Evolutionary conservation across 2,797 vertebrate species (phyloP).

Genomic region (Neosalanx taihuensis): DNA sequence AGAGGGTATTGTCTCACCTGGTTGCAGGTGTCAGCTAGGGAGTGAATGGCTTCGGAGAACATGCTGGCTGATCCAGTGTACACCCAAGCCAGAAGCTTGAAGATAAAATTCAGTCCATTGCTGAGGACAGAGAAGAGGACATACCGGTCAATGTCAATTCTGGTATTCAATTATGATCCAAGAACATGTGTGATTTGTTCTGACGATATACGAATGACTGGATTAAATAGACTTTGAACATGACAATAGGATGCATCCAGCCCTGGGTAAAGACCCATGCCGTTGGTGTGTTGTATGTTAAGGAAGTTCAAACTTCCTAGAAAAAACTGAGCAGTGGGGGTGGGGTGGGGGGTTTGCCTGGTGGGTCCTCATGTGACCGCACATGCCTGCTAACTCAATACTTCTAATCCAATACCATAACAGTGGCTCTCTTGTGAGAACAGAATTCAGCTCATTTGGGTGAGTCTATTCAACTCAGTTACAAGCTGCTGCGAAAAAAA

Average conservation of each 20-base stretch:
- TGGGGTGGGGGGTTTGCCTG: not conserved
- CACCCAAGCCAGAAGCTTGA: slow-evolving; percentile 98
- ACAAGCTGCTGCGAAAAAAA: too few relatives aligned
- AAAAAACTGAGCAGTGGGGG: not conserved
- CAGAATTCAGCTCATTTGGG: not conserved
- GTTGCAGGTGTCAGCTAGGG: slow-evolving; percentile 96
- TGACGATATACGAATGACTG: not conserved
- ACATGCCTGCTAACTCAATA: slow-evolving; percentile 67
- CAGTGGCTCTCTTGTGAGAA: slow-evolving; percentile 45
- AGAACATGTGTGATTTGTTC: too few relatives aligned
- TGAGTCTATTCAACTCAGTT: too few relatives aligned
- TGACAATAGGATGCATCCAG: not conserved
- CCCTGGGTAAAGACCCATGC: not conserved
- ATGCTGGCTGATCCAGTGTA: slow-evolving; percentile 98
- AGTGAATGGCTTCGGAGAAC: slow-evolving; percentile 99
- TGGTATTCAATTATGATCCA: not conserved
- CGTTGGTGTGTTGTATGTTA: not conserved
- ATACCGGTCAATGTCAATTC: slow-evolving; percentile 9
- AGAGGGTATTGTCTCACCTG: slow-evolving; percentile 73
- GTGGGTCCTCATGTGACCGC: slow-evolving; percentile 62
- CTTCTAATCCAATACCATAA: slow-evolving; percentile 62
- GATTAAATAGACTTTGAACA: too few relatives aligned
- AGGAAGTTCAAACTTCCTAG: not conserved
- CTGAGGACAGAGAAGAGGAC: slow-evolving; percentile 68
- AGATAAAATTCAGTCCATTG: slow-evolving; percentile 98